phyloP scores from a whole-genome alignment of 2,113 vertebrate genomes.

The Bungarus multicinctus region DNA sequence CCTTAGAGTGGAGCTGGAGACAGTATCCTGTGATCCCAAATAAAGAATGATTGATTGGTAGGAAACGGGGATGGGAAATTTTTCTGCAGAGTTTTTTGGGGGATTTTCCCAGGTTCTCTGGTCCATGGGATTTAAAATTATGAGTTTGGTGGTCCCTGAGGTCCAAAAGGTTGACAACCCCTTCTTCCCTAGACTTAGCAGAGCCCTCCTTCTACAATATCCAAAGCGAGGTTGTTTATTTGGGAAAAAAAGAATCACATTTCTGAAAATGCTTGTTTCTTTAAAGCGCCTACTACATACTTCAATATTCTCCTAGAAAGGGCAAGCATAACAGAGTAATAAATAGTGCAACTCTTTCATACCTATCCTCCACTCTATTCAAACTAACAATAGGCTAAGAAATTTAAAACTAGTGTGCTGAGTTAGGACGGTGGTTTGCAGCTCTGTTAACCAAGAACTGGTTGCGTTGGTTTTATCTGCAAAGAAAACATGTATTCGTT shows the following conservation, averaged over 20 bases:
- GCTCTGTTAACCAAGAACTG: background rate
- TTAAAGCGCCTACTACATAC: background rate
- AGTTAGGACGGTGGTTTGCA: background rate
- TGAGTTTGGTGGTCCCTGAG: too few relatives aligned
- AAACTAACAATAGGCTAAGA: background rate
- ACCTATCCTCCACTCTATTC: background rate
- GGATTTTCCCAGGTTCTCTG: too few relatives aligned
- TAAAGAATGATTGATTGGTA: too few relatives aligned
- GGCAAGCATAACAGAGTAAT: background rate
- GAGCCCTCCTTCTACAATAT: background rate
- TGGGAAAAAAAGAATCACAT: background rate
- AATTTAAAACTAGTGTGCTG: background rate
- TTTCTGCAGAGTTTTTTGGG: too few relatives aligned
- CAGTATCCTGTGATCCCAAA: too few relatives aligned
- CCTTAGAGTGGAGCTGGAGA: too few relatives aligned
- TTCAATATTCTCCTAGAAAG: background rate
- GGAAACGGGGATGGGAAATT: too few relatives aligned
- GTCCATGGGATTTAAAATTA: too few relatives aligned
- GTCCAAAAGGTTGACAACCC: background rate
- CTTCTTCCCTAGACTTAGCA: background rate
- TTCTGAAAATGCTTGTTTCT: background rate
- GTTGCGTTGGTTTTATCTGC: background rate
- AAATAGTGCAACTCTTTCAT: background rate
- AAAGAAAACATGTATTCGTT: background rate
- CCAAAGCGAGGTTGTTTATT: background rate